Conservation (phyloP, 2,113 vertebrate species). For the Sinocyclocheilus anshuiensis region DNA sequence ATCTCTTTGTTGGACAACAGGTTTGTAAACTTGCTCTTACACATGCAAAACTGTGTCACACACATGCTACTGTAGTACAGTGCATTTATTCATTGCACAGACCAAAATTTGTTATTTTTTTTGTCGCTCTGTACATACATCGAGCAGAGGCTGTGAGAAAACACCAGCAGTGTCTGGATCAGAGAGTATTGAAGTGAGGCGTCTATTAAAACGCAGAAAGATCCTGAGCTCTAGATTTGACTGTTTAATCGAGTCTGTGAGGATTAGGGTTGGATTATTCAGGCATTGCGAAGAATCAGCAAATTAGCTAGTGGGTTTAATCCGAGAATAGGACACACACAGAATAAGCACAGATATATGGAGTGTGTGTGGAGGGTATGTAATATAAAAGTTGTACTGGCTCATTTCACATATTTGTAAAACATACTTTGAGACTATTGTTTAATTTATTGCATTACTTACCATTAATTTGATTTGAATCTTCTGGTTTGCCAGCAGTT, state of each 20-base stretch:
- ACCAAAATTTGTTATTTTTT: too few relatives aligned
- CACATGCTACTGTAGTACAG: not conserved
- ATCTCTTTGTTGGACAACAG: too few relatives aligned
- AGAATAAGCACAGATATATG: slow-evolving; percentile 49
- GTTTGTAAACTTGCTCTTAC: too few relatives aligned
- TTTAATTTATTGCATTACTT: too few relatives aligned
- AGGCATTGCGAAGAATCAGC: slow-evolving; percentile 72
- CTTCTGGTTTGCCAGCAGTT: not conserved
- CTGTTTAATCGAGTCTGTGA: slow-evolving; percentile 73
- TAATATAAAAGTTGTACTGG: not conserved
- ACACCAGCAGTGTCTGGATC: not conserved
- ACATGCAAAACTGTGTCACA: too few relatives aligned
- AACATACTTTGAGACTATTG: too few relatives aligned
- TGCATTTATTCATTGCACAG: too few relatives aligned
- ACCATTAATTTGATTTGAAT: not conserved
- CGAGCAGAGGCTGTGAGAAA: not conserved
- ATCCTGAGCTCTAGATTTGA: slow-evolving; percentile 72
- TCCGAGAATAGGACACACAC: slow-evolving; percentile 65
- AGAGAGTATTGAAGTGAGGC: slow-evolving; percentile 28
- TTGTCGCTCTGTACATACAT: not conserved
- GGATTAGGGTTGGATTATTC: slow-evolving; percentile 79
- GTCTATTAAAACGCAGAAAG: slow-evolving; percentile 61
- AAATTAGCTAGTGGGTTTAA: slow-evolving; percentile 79
- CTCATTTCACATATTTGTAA: not conserved
- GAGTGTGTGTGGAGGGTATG: slow-evolving; percentile 33